Conservation (phyloP, 2,113 vertebrate genomes). For the human (Homo sapiens) region DNA sequence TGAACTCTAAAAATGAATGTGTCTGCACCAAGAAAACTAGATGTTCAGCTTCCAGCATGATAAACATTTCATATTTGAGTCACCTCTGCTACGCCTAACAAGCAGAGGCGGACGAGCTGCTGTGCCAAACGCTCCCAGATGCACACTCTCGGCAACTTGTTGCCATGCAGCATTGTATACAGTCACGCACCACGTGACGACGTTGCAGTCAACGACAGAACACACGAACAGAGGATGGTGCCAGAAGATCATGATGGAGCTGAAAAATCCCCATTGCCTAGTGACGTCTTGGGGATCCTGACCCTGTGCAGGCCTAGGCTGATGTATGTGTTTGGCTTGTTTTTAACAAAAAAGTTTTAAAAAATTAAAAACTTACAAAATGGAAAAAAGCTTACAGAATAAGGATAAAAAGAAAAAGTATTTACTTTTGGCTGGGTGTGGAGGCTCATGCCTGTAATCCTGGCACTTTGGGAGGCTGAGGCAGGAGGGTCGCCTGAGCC, state of each 20-base stretch:
- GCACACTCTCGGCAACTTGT: too few relatives aligned
- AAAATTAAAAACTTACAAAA: not conserved
- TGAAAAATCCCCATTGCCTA: not conserved
- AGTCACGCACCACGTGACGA: not conserved
- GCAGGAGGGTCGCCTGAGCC: not conserved
- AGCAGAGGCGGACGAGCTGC: not conserved
- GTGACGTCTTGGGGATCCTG: not conserved
- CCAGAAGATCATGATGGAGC: not conserved
- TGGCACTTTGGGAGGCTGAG: not conserved
- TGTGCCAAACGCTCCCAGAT: not conserved
- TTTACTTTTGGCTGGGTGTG: not conserved
- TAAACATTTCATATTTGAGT: not conserved
- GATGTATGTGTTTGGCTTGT: not conserved
- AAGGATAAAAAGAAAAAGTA: not conserved
- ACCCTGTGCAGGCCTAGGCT: not conserved
- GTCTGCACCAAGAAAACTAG: not conserved
- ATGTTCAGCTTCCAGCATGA: not conserved
- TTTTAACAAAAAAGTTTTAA: not conserved
- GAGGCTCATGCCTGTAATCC: not conserved
- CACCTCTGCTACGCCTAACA: not conserved
- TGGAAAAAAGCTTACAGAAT: not conserved
- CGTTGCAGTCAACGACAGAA: not conserved
- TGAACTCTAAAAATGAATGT: not conserved
- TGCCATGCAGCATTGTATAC: not conserved
- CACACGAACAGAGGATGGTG: rapidly evolving